phyloP scores from a whole-genome alignment of 2,797 vertebrate species.

The Anniella stebbinsi region DNA sequence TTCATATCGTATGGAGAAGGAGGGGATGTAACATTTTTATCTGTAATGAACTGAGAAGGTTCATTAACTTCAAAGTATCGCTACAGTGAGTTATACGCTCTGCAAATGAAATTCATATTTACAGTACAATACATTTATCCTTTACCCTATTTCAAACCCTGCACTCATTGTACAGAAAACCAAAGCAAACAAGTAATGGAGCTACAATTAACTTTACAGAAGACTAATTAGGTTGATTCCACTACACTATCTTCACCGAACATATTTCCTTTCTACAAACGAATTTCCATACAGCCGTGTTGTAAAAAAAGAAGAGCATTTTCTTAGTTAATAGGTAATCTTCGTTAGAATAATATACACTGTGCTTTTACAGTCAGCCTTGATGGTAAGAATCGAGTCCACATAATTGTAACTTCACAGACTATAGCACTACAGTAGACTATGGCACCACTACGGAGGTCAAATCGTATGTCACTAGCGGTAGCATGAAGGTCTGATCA shows the following conservation, averaged over 20 bases:
- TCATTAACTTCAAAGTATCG: slow-evolving; percentile 59
- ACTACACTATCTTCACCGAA: slow-evolving; percentile 49
- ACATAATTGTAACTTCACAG: background rate
- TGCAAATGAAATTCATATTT: slow-evolving; percentile 48
- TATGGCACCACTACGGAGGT: background rate
- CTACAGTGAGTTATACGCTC: slow-evolving; percentile 27
- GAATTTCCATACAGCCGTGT: slow-evolving; percentile 23
- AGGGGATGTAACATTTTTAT: slow-evolving; percentile 49
- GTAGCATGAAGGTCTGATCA: background rate
- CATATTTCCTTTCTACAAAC: slow-evolving; percentile 49
- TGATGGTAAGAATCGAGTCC: slow-evolving; percentile 13
- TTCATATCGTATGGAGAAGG: slow-evolving; percentile 44
- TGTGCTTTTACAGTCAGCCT: background rate
- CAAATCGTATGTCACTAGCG: background rate
- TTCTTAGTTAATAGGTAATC: slow-evolving; percentile 31
- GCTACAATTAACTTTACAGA: slow-evolving; percentile 58
- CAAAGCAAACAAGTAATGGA: slow-evolving; percentile 48
- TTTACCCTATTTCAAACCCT: slow-evolving; percentile 43
- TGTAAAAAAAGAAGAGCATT: background rate
- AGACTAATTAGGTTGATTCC: slow-evolving; percentile 47
- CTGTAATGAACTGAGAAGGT: slow-evolving; percentile 53
- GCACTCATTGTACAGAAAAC: slow-evolving; percentile 52
- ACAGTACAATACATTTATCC: slow-evolving; percentile 39
- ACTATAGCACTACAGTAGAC: background rate
- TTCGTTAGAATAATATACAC: slow-evolving; percentile 10